phyloP scores from a whole-genome alignment of 2,113 vertebrate species.

The Percopsis transmontana region DNA sequence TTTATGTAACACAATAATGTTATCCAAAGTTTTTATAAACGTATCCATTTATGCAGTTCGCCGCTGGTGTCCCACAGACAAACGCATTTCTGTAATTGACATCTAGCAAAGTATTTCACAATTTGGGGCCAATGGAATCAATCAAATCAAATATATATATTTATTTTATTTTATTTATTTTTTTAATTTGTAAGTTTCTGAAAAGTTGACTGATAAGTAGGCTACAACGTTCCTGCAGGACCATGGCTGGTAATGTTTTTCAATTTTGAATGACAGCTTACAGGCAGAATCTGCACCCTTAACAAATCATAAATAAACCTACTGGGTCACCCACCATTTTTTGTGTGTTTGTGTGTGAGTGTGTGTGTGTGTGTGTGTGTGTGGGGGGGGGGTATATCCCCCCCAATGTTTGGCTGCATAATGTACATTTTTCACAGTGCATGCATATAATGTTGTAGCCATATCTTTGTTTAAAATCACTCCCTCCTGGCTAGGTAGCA shows the following conservation, averaged over 20 bases:
- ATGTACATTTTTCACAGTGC: constrained; percentile 50
- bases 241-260: constrained; percentile 60
- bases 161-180: too few species aligned
- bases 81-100: too few species aligned
- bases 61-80: too few species aligned
- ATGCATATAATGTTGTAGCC: constrained; percentile 23
- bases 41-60: not conserved
- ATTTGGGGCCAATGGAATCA: too few species aligned
- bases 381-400: constrained; percentile 42
- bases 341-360: too few species aligned
- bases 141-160: too few species aligned
- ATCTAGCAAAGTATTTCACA: too few species aligned
- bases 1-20: too few species aligned
- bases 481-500: constrained; percentile 42
- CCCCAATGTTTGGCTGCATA: constrained; percentile 25
- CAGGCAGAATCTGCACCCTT: constrained; percentile 45
- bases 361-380: constrained; percentile 65
- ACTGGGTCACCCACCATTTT: constrained; percentile 63
- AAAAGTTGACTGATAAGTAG: constrained; percentile 33
- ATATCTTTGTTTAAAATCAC: constrained; percentile 49
- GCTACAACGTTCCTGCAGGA: constrained; percentile 52
- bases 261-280: constrained; percentile 55
- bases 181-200: constrained; percentile 62
- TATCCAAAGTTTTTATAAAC: not conserved
- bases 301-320: constrained; percentile 45